A percentile compares a stretch with the other conserved stretches of the same genome.
Evolutionary conservation across 1,140 invertebrate genomes (phyloP).

Genomic region (Pseudoatta argentina): DNA sequence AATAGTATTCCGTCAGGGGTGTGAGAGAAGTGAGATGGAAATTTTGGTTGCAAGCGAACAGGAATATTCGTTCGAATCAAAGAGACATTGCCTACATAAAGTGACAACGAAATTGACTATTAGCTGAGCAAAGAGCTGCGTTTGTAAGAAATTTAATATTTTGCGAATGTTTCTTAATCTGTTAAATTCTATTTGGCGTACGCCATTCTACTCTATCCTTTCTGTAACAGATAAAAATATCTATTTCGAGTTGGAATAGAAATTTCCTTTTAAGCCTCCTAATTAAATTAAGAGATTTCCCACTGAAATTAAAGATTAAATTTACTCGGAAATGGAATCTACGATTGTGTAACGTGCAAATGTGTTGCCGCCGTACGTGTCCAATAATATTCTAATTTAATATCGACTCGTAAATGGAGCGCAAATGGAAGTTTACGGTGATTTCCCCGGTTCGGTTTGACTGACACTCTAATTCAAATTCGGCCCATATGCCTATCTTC

Average conservation of each 20-base stretch:
- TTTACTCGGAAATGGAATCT: neutral
- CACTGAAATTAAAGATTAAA: neutral
- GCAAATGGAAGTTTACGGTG: neutral
- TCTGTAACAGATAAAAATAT: neutral
- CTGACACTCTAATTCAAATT: constrained; percentile 31
- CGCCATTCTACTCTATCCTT: neutral
- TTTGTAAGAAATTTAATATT: neutral
- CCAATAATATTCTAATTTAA: constrained; percentile 24
- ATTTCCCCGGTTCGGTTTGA: neutral
- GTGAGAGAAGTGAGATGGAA: constrained; percentile 32
- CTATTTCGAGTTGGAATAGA: neutral
- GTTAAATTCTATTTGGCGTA: neutral
- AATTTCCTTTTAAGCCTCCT: neutral
- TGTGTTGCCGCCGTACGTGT: constrained; percentile 5
- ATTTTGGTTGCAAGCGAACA: constrained; percentile 15
- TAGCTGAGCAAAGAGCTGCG: neutral
- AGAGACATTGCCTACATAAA: constrained; percentile 22
- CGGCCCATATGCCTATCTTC: too few relatives aligned
- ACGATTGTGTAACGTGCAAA: neutral
- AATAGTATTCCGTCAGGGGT: neutral
- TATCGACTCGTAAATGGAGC: neutral
- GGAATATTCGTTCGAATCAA: constrained; percentile 42
- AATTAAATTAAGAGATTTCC: neutral
- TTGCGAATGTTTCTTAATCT: neutral
- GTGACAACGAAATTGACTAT: neutral